Evolutionary conservation across 2,113 vertebrate genomes (phyloP), one percentile per base, ranked within the genome.

Genomic region (Oenanthe melanoleuca): DNA sequence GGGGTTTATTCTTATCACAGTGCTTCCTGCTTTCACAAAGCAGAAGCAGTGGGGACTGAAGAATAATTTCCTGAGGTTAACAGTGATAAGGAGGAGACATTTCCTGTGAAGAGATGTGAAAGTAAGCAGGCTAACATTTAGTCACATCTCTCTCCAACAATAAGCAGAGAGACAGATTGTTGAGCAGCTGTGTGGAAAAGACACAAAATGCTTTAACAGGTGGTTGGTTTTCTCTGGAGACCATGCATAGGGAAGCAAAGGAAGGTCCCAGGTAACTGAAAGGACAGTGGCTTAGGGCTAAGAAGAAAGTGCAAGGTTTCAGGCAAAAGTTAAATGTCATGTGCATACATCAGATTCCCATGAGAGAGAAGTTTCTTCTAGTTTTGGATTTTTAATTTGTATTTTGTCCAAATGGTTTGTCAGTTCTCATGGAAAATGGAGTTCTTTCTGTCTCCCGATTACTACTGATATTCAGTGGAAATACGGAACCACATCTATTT

Each of bases 1-100:
- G 38, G 38, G 69, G 67, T 80, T 94, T 90, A 64, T 74, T 45
- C 49, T 93, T 89, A 91, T 91, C 73, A 49, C 11, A 52, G 52
- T 56, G 29, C 52, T 90, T 94, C 80, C 69, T 92, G 86, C 80
- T 86, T 81, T 80, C 77, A 59, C 28, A 65, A 80, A 86, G 49
- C 42, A 93, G 81, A 78, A 93, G 81, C 33, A 74, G 38, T 38
- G 53, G 26, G 24, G 50, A 56, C 37, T 64, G 45, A 69, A 82
- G 50, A 38, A 77, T 40, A 65, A 86, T 77, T 90, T 94, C 71
- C 88, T 81, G 60, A 52, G 38, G 61, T 72, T 93, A 89, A 78
- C 33, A 42, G 33, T 40, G 70, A 72, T 72, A 87, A 95, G 63
- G 49, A 81, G 15, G 55, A 93, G 77, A 70, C 28, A 57, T 73